Conservation (phyloP, 2,888 invertebrate genomes). For the Blastobasis lacticolella region DNA sequence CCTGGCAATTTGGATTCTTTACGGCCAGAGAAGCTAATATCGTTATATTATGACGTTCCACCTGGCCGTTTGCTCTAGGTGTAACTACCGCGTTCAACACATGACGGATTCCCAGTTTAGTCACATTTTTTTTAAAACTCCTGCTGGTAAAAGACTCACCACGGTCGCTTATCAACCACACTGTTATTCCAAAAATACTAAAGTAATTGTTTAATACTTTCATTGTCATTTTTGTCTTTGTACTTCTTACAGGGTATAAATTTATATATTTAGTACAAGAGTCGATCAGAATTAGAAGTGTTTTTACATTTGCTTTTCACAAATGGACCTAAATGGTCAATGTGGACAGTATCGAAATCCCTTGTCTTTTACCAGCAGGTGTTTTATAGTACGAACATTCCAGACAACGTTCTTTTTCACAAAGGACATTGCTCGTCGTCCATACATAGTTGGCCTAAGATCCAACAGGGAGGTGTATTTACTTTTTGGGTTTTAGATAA, state of each 20-base stretch:
- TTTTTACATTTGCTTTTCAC: slow-evolving; percentile 6
- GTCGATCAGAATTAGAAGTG: slow-evolving; percentile 3
- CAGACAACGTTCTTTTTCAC: too few relatives aligned
- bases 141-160: slow-evolving; percentile 4
- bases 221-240: slow-evolving; percentile 2
- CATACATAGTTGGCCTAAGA: too few relatives aligned
- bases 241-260: slow-evolving; percentile 5
- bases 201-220: background rate
- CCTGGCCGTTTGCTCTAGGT: too few relatives aligned
- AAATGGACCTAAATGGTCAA: slow-evolving; percentile 3
- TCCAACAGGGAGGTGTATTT: too few relatives aligned
- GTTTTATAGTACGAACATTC: background rate
- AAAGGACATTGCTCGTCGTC: too few relatives aligned
- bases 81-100: too few relatives aligned
- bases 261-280: slow-evolving; percentile 5
- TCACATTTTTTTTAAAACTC: too few relatives aligned
- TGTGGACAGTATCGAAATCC: background rate
- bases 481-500: too few relatives aligned
- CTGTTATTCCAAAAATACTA: slow-evolving; percentile 6
- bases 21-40: background rate
- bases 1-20: background rate
- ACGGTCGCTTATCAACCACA: slow-evolving; percentile 7
- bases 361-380: background rate
- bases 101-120: too few relatives aligned
- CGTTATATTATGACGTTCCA: too few relatives aligned